Evolutionary conservation across 2,888 invertebrate genomes (phyloP), one percentile per base, ranked within the genome.

Genomic region (Octonoba sinensis): DNA sequence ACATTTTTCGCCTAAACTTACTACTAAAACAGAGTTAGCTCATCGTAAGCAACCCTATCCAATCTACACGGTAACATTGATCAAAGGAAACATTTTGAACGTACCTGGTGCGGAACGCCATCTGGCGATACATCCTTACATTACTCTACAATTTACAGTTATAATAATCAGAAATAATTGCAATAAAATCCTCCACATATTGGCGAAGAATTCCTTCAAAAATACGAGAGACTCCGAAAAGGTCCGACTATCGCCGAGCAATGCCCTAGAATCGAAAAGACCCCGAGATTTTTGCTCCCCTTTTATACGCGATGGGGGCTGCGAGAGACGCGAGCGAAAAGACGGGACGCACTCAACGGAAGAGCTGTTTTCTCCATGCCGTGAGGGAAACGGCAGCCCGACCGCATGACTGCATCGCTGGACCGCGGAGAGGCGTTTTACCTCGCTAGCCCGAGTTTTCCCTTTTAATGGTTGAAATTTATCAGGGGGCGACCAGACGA

Each of bases 331-430:
- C 22, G 66, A 75, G 65, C n/a, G n/a, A n/a, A n/a, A n/a, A 74
- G 56, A 46, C 57, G 78, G 66, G 70, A 59, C 57, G 27, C 82
- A 82, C 36, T 72, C 82, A 70, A 70, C 75, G 82, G 82, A 82
- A 82, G 76, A 82, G 76, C 66, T 72, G 76, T 51, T 76, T 27
- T 62, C 54, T 24, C 60, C 66, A 76, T 82, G 82, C 76, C 76
- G 82, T 54, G 82, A 56, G 75, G 76, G 76, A 66, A 24, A 47
- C 72, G 66, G 72, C 65, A 57, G 65, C 22, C 60, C 64, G 47
- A 51, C 76, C 82, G 82, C 82, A 71, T 82, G 72, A 82, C 76
- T 76, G 82, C 82, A 67, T 62, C 76, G 76, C 82, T 82, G 82
- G 75, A 44, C 76, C 57, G 70, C 67, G 60, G 73, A 36, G 47